Evolutionary conservation across 2,888 invertebrate species (phyloP).

Genomic region (Xanthorhoe spadicearia): DNA sequence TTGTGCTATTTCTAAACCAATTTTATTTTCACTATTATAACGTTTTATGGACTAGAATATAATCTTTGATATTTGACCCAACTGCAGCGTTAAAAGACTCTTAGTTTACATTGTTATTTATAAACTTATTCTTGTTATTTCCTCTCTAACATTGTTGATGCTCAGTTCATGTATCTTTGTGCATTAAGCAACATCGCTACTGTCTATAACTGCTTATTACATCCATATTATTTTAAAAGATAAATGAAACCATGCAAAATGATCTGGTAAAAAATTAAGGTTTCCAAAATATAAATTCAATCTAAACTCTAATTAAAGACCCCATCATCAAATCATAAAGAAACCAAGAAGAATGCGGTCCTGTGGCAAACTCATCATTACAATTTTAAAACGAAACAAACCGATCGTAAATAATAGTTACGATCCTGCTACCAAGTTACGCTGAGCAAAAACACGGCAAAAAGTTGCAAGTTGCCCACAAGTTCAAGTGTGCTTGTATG

Average conservation of each 20-base stretch:
- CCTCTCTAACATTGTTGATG: conserved; percentile 18
- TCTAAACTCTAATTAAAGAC: conserved; percentile 30
- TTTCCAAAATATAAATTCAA: conserved; percentile 28
- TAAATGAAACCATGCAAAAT: not conserved
- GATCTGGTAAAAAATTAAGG: not conserved
- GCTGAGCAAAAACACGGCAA: conserved; percentile 62
- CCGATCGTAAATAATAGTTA: conserved; percentile 74
- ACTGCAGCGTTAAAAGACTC: conserved; percentile 7
- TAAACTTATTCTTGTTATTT: conserved; percentile 17
- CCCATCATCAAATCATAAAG: conserved; percentile 29
- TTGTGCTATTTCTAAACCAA: too few species aligned
- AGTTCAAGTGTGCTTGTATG: conserved; percentile 26
- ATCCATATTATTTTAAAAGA: not conserved
- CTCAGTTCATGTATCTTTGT: conserved; percentile 8
- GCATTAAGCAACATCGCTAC: not conserved
- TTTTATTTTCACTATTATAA: not conserved
- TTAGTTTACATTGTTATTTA: conserved; percentile 23
- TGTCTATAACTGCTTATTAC: not conserved
- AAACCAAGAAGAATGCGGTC: conserved; percentile 35
- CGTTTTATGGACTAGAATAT: not conserved
- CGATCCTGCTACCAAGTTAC: conserved; percentile 71
- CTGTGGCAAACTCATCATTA: conserved; percentile 62
- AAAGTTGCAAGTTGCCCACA: conserved; percentile 50
- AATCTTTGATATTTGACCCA: not conserved
- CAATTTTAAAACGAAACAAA: conserved; percentile 75